Base-by-base conservation (phyloP, 2,113 vertebrate species). In the Brachyistius frenatus region DNA sequence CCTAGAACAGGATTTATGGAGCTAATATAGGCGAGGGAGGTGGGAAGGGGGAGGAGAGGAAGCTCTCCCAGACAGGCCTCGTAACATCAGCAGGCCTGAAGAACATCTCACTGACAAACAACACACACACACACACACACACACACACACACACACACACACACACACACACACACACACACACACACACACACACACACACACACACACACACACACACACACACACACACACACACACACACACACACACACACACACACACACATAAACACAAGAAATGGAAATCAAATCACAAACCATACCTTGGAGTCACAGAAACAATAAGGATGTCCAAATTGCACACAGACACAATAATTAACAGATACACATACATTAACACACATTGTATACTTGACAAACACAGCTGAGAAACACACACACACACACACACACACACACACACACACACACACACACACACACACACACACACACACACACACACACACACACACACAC, bases 1-100 rank as follows among this genome's bases (percentile, higher is more conserved):
- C 91, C 87, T 78, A 78, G 84, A 73, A 90, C 84, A 89, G 92
- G 92, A 95, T 94, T 94, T 95, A 95, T 94, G 84, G 86, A 62
- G 68, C 89, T 93, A 94, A 95, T 94, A 95, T 92, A 89, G 74
- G 76, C 56, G 3, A 55, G 70, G 78, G 76, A 85, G 63, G 84
- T 23, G 23, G 69, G 72, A 82, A 49, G 65, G 33, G 76, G 78
- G 73, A 80, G 81, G 57, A 62, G 73, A 68, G 52, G 75, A 72
- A 68, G 84, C 64, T 86, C 84, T 80, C 66, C 41, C 60, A 86
- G 76, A 88, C 62, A 75, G 78, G 66, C 68, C 65, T 72, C 3
- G 37, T 55, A 87, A 89, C 87, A 88, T 81, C 89, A 81, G 70
- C 76, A 53, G 81, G 68, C 78, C 65, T 70, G 50, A 80, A 83